Percentiles rank a stretch among this genome's conserved stretches.
Conservation (phyloP, 2,888 invertebrate species). For the Drosophila suboccidentalis region DNA sequence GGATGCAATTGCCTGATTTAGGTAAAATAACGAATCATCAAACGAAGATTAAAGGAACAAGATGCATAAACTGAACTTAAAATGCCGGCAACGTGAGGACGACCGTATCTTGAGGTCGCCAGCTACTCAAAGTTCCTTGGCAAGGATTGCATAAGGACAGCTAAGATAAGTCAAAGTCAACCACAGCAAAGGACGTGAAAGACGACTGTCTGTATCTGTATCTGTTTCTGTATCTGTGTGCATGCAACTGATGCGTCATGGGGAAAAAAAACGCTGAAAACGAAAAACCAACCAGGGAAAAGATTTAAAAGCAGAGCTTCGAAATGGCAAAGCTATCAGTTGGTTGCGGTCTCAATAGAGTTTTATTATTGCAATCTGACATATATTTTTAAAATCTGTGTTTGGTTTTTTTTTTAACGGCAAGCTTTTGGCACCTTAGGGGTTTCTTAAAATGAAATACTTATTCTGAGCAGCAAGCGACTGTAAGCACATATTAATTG, state of each 20-base stretch:
- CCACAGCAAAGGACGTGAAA: slow-evolving; percentile 17
- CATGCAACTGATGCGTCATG: slow-evolving; percentile 2
- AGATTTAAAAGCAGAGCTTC: slow-evolving; percentile 2
- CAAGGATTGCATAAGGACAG: slow-evolving; percentile 13
- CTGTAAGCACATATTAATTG: background rate
- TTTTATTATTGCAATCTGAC: background rate
- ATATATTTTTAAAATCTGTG: background rate
- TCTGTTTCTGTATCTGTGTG: slow-evolving; percentile 5
- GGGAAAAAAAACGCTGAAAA: slow-evolving; percentile 4
- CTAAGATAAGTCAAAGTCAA: slow-evolving; percentile 17
- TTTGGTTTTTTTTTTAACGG: background rate
- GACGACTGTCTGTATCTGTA: slow-evolving; percentile 1
- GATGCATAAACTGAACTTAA: slow-evolving; percentile 2
- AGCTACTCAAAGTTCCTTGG: slow-evolving; percentile 17
- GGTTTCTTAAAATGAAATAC: background rate
- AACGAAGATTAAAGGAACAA: slow-evolving; percentile 8
- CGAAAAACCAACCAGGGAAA: slow-evolving; percentile 2
- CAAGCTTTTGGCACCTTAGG: background rate
- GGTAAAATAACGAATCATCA: slow-evolving; percentile 3
- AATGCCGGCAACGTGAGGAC: background rate
- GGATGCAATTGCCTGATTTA: slow-evolving; percentile 1
- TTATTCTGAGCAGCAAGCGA: background rate
- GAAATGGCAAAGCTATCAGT: background rate
- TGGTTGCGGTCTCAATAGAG: slow-evolving; percentile 4
- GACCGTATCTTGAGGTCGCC: slow-evolving; percentile 19